A percentile compares a stretch with the other conserved stretches of the same genome.
phyloP scores from a whole-genome alignment of 2,888 invertebrate species.

The Oasisia sp. region DNA sequence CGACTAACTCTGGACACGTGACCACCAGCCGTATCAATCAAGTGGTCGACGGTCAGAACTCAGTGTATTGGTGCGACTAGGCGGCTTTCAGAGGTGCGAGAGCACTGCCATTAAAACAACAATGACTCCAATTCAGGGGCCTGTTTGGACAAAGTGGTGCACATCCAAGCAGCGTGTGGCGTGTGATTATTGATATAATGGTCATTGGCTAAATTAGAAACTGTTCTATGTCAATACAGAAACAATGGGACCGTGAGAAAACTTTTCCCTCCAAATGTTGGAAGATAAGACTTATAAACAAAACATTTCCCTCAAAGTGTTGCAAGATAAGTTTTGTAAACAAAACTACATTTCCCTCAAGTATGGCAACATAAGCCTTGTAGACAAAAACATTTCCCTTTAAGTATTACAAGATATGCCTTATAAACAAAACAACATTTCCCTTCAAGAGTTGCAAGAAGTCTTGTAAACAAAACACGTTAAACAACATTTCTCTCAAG shows the following conservation, averaged over 20 bases:
- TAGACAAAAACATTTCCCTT: too few relatives aligned
- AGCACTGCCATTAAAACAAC: neutral
- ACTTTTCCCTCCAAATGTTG: too few relatives aligned
- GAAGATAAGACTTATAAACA: too few relatives aligned
- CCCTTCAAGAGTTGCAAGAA: too few relatives aligned
- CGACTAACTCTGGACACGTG: neutral
- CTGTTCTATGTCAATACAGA: neutral
- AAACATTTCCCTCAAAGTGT: too few relatives aligned
- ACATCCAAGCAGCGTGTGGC: neutral
- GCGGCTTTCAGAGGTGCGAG: neutral
- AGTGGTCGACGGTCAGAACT: neutral
- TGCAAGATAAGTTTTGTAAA: too few relatives aligned
- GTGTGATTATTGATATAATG: neutral
- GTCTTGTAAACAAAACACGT: too few relatives aligned
- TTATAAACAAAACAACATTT: too few relatives aligned
- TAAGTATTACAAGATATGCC: too few relatives aligned
- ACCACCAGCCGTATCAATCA: neutral
- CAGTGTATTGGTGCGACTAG: neutral
- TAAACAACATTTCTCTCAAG: too few relatives aligned
- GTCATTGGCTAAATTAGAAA: neutral
- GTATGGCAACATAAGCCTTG: too few relatives aligned
- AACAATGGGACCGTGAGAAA: neutral
- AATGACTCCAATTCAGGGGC: neutral
- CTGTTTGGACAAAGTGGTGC: neutral
- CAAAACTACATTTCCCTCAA: too few relatives aligned